Percentiles rank a stretch among this genome's conserved stretches.
Conservation (phyloP, 92 coral and sea anemone genomes). For the Siderastrea siderea region DNA sequence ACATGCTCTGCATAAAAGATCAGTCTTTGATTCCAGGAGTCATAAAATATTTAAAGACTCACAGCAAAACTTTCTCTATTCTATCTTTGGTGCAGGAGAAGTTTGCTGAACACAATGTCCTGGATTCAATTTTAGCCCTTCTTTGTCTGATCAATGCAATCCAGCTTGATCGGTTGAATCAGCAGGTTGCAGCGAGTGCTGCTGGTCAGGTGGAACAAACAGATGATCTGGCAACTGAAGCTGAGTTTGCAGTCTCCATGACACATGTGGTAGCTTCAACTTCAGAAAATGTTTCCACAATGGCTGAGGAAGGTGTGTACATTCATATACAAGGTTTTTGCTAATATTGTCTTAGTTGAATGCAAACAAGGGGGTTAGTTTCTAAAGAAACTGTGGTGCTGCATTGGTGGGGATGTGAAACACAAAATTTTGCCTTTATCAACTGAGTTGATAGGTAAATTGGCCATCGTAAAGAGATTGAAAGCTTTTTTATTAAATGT, state of each 20-base stretch:
- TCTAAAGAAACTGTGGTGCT: too few relatives aligned
- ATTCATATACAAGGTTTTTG: too few relatives aligned
- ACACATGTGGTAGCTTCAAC: slow-evolving; percentile 14
- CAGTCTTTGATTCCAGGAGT: too few relatives aligned
- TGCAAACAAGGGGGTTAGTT: too few relatives aligned
- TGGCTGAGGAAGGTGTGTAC: slow-evolving; percentile 59
- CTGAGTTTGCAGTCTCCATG: background rate
- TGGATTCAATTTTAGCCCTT: slow-evolving; percentile 78
- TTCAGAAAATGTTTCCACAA: slow-evolving; percentile 26
- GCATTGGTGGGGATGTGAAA: too few relatives aligned
- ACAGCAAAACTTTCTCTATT: background rate
- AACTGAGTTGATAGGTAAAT: too few relatives aligned
- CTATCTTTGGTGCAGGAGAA: background rate
- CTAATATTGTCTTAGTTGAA: too few relatives aligned
- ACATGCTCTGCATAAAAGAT: too few relatives aligned
- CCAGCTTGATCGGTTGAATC: slow-evolving; percentile 58
- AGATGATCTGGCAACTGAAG: slow-evolving; percentile 19
- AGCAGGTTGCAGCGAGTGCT: background rate
- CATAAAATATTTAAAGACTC: background rate
- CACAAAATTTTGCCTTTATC: too few relatives aligned
- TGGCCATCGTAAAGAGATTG: too few relatives aligned
- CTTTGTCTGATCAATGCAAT: slow-evolving; percentile 80
- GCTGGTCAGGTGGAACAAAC: background rate
- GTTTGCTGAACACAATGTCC: slow-evolving; percentile 53
- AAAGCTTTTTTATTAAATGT: too few relatives aligned